Evolutionary conservation across 1,140 invertebrate genomes (phyloP).

Genomic region (Metaphire vulgaris): DNA sequence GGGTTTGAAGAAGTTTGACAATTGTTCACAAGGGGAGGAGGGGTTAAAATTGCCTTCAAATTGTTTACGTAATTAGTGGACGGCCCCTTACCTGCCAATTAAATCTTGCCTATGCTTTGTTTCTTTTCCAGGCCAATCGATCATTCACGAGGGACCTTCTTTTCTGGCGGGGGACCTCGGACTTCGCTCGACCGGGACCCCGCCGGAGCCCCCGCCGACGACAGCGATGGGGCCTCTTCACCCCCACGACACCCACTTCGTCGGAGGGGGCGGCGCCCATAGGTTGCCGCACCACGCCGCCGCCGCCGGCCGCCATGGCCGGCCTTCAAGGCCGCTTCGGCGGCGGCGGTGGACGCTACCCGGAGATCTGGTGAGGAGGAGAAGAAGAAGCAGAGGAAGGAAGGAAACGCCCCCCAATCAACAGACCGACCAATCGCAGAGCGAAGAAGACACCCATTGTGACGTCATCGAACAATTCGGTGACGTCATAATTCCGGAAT

Average conservation of each 20-base stretch:
- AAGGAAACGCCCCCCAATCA: conserved; percentile 2
- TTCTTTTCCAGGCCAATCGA: background rate
- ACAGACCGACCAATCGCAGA: too few relatives aligned
- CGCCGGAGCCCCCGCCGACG: background rate
- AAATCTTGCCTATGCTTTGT: too few relatives aligned
- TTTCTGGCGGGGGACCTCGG: background rate
- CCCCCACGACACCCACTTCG: background rate
- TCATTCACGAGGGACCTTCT: background rate
- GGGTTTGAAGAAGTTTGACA: too few relatives aligned
- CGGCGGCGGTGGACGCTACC: too few relatives aligned
- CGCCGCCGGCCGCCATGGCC: conserved; percentile 1
- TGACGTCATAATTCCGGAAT: too few relatives aligned
- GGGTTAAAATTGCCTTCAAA: too few relatives aligned
- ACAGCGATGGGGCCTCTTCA: background rate
- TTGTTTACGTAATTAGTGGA: too few relatives aligned
- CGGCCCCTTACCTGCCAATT: too few relatives aligned
- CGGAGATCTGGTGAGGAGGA: background rate
- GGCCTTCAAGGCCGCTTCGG: background rate
- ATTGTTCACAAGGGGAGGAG: too few relatives aligned
- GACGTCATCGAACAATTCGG: too few relatives aligned
- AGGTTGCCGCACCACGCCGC: background rate
- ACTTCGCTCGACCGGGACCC: background rate
- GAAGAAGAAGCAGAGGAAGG: background rate
- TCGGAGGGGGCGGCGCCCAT: too few relatives aligned
- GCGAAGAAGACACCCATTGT: too few relatives aligned